Conservation (phyloP, 1,140 invertebrate genomes). For the Leptinotarsa defecta region DNA sequence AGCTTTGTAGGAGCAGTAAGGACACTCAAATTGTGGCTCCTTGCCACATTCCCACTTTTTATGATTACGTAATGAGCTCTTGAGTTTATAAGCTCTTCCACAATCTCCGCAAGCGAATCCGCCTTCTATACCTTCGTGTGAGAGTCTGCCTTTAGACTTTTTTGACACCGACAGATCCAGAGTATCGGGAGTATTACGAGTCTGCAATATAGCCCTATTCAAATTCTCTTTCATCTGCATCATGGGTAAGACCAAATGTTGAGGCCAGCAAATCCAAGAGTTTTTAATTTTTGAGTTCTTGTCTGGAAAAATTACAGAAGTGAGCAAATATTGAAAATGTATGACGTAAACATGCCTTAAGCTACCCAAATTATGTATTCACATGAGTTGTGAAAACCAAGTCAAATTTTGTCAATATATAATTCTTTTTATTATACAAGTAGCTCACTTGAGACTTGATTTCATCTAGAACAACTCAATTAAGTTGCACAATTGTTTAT, state of each 20-base stretch:
- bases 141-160: neutral
- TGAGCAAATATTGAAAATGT: neutral
- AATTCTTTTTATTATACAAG: too few species aligned
- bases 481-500: too few species aligned
- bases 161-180: neutral
- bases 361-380: too few species aligned
- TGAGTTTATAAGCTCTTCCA: constrained; percentile 50
- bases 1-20: constrained; percentile 78
- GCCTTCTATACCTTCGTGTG: neutral
- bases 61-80: constrained; percentile 59
- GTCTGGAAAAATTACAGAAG: neutral
- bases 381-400: too few species aligned
- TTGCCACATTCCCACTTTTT: constrained; percentile 60
- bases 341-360: too few species aligned
- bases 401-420: too few species aligned
- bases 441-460: too few species aligned
- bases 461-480: too few species aligned
- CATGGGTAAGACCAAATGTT: constrained; percentile 55
- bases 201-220: constrained; percentile 53
- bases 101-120: constrained; percentile 38
- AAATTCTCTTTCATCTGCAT: constrained; percentile 54
- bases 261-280: constrained; percentile 50
- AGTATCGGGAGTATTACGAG: constrained; percentile 31
- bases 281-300: constrained; percentile 19
- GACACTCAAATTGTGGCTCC: constrained; percentile 79